Base-by-base conservation (phyloP, 2,113 vertebrate species). In the Ictalurus furcatus region DNA sequence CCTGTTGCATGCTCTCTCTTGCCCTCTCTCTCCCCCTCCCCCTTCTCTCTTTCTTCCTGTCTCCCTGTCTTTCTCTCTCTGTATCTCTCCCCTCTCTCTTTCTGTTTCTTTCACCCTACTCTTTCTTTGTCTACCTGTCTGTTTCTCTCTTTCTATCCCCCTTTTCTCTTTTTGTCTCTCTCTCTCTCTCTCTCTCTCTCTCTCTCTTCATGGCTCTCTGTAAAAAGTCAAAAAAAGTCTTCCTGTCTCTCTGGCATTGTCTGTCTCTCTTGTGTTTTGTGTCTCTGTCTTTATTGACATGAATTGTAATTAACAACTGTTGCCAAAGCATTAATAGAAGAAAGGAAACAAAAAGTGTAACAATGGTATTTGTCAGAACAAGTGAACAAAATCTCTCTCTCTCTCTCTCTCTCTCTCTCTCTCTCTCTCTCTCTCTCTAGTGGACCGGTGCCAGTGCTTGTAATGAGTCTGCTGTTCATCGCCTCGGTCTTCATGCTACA, bases 401-500 rank as follows among this genome's bases (percentile, higher is more conserved):
- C 88, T 52, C 8, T 91, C 82, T 83, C 11, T 92, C 52, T 94
- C 92, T 95, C 88, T 52, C 8, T 91, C 82, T 83, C 8, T 92
- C 52, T 94, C 92, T 95, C 88, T 92, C 88, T 52, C 9, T 91
- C 82, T 83, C 11, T 92, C 44, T 94, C 92, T 95, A 99, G 98
- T 88, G 98, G 98, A 9, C 98, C 98, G 17, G 98, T 99, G 93
- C 98, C 98, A 78, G 99, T 99, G 92, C 94, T 99, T 94, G 98
- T 99, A 93, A 99, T 99, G 99, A 99, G 99, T 94, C 97, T 99
- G 91, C 97, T 99, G 93, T 99, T 99, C 96, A 99, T 99, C 90
- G 99, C 99, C 82, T 99, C 99, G 65, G 98, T 99, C 91, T 99
- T 99, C 95, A 99, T 99, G 99, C 96, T 99, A 93, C 99, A 99